Percentiles rank a stretch among this genome's conserved stretches.
phyloP scores from a whole-genome alignment of 1,140 invertebrate species.

The Anadara kagoshimensis region DNA sequence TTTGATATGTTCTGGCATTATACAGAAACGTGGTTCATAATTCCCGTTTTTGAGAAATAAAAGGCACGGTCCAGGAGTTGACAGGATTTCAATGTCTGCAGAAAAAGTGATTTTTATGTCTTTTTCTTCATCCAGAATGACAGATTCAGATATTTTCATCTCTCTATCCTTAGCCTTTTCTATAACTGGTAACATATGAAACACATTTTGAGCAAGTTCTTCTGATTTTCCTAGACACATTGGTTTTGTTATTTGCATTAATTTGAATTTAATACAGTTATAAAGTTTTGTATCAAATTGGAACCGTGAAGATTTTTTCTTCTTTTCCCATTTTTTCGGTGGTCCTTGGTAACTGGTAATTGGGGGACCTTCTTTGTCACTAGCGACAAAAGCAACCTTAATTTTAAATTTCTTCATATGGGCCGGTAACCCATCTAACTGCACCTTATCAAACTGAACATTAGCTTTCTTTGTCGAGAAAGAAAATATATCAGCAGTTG shows the following conservation, averaged over 20 bases:
- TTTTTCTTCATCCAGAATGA: constrained; percentile 45
- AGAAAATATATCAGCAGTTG: constrained; percentile 38
- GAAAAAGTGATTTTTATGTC: constrained; percentile 41
- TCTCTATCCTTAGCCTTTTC: constrained; percentile 37
- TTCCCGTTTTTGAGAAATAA: constrained; percentile 52
- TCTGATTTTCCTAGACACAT: constrained; percentile 41
- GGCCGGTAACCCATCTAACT: constrained; percentile 53
- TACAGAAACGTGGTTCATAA: constrained; percentile 57
- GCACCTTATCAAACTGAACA: constrained; percentile 51
- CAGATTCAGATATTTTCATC: constrained; percentile 27
- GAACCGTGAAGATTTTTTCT: constrained; percentile 45
- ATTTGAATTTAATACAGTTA: constrained; percentile 50
- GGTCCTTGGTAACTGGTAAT: constrained; percentile 47
- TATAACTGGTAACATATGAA: constrained; percentile 44
- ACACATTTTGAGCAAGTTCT: constrained; percentile 43
- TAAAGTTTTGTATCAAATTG: constrained; percentile 56
- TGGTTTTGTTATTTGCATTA: constrained; percentile 32
- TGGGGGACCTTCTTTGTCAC: constrained; percentile 51
- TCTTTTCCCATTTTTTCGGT: constrained; percentile 51
- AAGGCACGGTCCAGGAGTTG: constrained; percentile 54
- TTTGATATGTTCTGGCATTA: constrained; percentile 69
- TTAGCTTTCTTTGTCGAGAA: constrained; percentile 59
- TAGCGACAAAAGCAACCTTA: constrained; percentile 51
- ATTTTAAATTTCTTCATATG: constrained; percentile 57
- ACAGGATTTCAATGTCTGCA: constrained; percentile 41